phyloP scores from a whole-genome alignment of 2,888 invertebrate genomes.

The Eilema depressum region DNA sequence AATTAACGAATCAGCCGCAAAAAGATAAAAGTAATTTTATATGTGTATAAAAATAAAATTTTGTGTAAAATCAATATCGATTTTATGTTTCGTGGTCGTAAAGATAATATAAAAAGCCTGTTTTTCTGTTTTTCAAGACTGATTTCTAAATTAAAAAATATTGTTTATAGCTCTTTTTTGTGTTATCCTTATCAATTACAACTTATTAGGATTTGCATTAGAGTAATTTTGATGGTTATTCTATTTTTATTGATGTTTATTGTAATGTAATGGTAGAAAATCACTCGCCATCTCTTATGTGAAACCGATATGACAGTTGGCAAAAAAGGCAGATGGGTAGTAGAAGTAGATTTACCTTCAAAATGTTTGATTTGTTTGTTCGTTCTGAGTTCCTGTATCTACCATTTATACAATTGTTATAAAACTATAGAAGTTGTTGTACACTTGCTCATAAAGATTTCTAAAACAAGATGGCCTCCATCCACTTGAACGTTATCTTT shows the following conservation, averaged over 20 bases:
- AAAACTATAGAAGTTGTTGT: too few species aligned
- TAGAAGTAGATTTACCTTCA: too few species aligned
- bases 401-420: background rate
- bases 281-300: background rate
- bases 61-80: background rate
- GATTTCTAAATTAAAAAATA: background rate
- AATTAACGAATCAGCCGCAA: background rate
- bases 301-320: background rate
- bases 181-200: background rate
- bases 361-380: too few species aligned
- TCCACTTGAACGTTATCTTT: background rate
- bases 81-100: background rate
- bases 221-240: too few species aligned
- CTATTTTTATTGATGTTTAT: background rate
- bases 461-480: background rate
- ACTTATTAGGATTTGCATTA: too few species aligned
- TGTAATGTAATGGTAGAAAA: background rate
- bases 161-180: background rate
- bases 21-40: conserved; percentile 4
- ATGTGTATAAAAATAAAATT: background rate
- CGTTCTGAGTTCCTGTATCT: background rate
- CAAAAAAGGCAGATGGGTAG: background rate
- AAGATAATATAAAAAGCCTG: background rate
- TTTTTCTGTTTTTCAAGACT: background rate
- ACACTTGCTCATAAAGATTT: background rate